A percentile compares a stretch with the other conserved stretches of the same genome.
Evolutionary conservation across 2,797 vertebrate species (phyloP).

Genomic region (Stomatorhinus walkeri): DNA sequence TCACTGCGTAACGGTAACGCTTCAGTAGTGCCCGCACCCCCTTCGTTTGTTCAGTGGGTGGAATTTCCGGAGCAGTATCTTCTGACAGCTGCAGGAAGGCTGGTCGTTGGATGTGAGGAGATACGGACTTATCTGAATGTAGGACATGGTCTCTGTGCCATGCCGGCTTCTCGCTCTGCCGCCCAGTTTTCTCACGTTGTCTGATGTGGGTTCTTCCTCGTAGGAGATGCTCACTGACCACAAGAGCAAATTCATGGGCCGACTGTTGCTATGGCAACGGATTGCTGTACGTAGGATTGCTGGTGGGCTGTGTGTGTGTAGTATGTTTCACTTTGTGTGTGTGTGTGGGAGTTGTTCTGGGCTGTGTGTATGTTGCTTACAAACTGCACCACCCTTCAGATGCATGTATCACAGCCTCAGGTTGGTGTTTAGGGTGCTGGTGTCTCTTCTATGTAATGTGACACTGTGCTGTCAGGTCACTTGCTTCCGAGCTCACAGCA

Average conservation of each 20-base stretch:
- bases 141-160: not conserved
- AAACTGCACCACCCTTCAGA: not conserved
- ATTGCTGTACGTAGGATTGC: slow-evolving; percentile 71
- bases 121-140: not conserved
- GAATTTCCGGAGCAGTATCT: not conserved
- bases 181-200: not conserved
- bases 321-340: not conserved
- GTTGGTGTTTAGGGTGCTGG: not conserved
- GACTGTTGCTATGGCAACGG: slow-evolving; percentile 74
- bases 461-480: not conserved
- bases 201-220: slow-evolving; percentile 6
- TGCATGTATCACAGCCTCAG: not conserved
- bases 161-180: not conserved
- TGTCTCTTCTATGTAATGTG: not conserved
- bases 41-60: not conserved
- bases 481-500: slow-evolving; percentile 19
- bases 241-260: slow-evolving; percentile 68
- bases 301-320: slow-evolving; percentile 13
- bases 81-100: not conserved
- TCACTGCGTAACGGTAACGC: not conserved
- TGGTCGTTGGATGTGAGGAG: not conserved
- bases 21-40: not conserved
- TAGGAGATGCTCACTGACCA: slow-evolving; percentile 78
- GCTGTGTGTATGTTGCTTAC: not conserved
- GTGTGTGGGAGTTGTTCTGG: not conserved